Evolutionary conservation across 2,888 invertebrate species (phyloP), one percentile per base, ranked within the genome.

Genomic region (Diachrysia chrysitis): DNA sequence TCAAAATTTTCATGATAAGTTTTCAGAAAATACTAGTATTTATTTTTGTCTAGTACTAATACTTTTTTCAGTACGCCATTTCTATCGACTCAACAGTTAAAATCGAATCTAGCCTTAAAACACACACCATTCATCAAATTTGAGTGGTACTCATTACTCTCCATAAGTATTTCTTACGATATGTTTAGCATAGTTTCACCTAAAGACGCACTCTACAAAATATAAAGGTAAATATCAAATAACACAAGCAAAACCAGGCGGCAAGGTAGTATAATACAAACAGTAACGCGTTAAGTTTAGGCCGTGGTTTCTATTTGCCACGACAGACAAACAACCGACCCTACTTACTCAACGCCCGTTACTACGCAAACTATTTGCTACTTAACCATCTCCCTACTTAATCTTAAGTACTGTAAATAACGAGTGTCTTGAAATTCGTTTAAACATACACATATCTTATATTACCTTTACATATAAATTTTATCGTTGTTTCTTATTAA

Each of bases 281-380:
- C 62, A 73, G 69, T 25, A 76, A 74, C 61, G 54, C 63, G 48
- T 37, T 19, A 29, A 35, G 51, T 17, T 64, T 16, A 56, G 51
- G 37, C 48, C 61, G 67, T 23, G 58, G 53, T 46, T 14, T 57
- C 58, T 55, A 69, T 68, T 48, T 69, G 55, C 32, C 48, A 4
- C 6, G 25, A 3, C 60, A 37, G 65, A 71, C 71, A 77, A 70
- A 76, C 77, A 76, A 48, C 16, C 14, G 23, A 64, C 69, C 69
- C 63, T 65, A 70, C 76, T 63, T 37, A 68, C 59, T 55, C 42
- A n/a, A 32, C 35, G 9, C n/a, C 16, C 2, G 48, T 19, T 12
- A 62, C 56, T 62, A n/a, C 16, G 29, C 56, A 46, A 56, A 53
- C 16, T 53, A 53, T 35, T 58, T 48, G 48, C 12, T 19, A 51